Conservation (phyloP, 2,797 vertebrate genomes). For the Peromyscus aztecus region DNA sequence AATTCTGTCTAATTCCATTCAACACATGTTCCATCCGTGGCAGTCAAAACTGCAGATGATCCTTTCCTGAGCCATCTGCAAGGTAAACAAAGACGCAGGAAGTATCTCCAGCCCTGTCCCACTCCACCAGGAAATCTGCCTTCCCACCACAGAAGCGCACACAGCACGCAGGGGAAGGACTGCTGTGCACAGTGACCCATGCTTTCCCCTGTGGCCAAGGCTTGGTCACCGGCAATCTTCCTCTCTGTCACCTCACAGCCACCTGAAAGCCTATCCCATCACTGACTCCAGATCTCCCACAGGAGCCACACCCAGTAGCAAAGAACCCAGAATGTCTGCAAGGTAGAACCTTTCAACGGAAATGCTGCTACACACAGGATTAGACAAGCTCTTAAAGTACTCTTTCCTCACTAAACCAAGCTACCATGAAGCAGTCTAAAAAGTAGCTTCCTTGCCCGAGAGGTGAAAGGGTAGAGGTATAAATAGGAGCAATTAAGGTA, state of each 20-base stretch:
- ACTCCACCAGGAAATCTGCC: background rate
- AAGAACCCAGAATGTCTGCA: background rate
- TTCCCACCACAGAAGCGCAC: background rate
- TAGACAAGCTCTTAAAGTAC: background rate
- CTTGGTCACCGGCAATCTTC: background rate
- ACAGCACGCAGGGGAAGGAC: background rate
- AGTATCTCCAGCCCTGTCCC: background rate
- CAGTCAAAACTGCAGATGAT: background rate
- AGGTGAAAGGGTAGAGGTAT: background rate
- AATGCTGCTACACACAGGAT: background rate
- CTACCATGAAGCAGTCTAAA: background rate
- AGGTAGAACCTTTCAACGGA: background rate
- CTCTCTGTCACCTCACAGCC: background rate
- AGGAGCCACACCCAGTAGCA: background rate
- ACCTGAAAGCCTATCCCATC: background rate
- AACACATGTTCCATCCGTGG: background rate
- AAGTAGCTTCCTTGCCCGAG: background rate
- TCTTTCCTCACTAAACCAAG: background rate
- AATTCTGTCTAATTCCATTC: slow-evolving; percentile 13
- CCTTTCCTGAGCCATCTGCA: background rate
- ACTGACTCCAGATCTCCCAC: background rate
- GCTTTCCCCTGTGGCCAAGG: background rate
- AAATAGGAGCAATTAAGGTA: slow-evolving; percentile 1
- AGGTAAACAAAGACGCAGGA: background rate
- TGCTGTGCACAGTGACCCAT: background rate